Base-by-base conservation (phyloP, 1,140 invertebrate genomes). In the Gryllus bimaculatus region DNA sequence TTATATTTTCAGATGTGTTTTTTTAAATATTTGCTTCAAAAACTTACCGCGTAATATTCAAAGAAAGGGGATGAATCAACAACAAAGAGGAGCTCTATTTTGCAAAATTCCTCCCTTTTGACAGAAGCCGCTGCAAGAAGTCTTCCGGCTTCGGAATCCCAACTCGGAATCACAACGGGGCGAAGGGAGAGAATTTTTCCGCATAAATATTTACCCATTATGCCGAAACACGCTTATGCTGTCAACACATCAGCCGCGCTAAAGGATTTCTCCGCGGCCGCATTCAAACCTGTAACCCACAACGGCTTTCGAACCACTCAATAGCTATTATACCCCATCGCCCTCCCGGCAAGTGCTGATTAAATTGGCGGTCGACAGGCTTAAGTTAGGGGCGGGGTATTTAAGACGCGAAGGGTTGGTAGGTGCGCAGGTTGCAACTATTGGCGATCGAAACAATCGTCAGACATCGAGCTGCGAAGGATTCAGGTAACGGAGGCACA, bases 321-420 rank as follows among this genome's bases (percentile, higher is more conserved):
- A 66, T 66, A 66, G 54, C 54, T 66, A 66, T 66, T 66, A n/a
- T n/a, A n/a, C 54, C 54, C n/a, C n/a, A n/a, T n/a, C n/a, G n/a
- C n/a, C n/a, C 54, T 7, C 54, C 54, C 54, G 26, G 54, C 54
- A 66, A 66, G 54, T 66, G 54, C 54, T 66, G 54, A 1, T 3
- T 66, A 66, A 66, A 3, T 66, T n/a, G 2, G 54, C 18, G 54
- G 54, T 66, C 54, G 54, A 66, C 54, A 18, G 7, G 54, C 54
- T 66, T 18, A 18, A 66, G 54, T 66, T 66, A 66, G 54, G 54
- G 54, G 54, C 54, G 54, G 54, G 10, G 54, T 66, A 66, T 66
- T 66, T 66, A 66, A 66, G 54, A 66, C 54, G 26, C 26, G 54
- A 66, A 66, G 54, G 54, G 54, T 66, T 66, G 18, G 54, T 18